Evolutionary conservation across 2,888 invertebrate genomes (phyloP), one percentile per base, ranked within the genome.

Genomic region (Amiota communis): DNA sequence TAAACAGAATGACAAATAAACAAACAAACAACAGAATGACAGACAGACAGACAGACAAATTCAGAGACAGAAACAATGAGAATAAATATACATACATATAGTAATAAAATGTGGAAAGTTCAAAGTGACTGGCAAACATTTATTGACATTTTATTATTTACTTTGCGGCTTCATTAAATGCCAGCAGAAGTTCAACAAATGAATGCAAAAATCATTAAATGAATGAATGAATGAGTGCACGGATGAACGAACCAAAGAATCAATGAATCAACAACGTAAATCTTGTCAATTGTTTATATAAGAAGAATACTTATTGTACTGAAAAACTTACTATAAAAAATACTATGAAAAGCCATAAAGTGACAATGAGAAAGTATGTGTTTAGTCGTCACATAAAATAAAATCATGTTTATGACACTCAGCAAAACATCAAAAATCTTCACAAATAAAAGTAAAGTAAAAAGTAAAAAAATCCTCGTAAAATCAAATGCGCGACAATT

Each of bases 381-480:
- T 36, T 36, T 36, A 56, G 23, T 47, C 53, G 56, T 61, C 47
- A 48, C 65, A 65, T 73, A 74, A 63, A 65, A 68, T 75, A 77
- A 81, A 75, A 72, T 76, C 75, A 72, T 85, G 78, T 79, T 83
- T 86, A 83, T 84, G 83, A 78, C 83, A 36, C 6, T 6, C 36
- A 6, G 36, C 36, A 36, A 36, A 36, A 6, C 36, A 36, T 36
- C 36, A 36, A 36, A 36, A 2, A 36, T 36, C 36, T 6, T 36
- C 36, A 36, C 36, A 36, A 36, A 36, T 6, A 36, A 36, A 36
- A 36, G 36, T 36, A 36, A 36, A 36, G 36, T 36, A 36, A 36
- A 36, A 79, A 80, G 76, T 49, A 47, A 56, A 56, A 73, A 47
- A 71, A 75, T 57, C 76, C 78, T 83, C 83, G 77, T 85, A 78